Evolutionary conservation across 2,797 vertebrate species (phyloP), one percentile per base, ranked within the genome.

Genomic region (Heliangelus exortis): DNA sequence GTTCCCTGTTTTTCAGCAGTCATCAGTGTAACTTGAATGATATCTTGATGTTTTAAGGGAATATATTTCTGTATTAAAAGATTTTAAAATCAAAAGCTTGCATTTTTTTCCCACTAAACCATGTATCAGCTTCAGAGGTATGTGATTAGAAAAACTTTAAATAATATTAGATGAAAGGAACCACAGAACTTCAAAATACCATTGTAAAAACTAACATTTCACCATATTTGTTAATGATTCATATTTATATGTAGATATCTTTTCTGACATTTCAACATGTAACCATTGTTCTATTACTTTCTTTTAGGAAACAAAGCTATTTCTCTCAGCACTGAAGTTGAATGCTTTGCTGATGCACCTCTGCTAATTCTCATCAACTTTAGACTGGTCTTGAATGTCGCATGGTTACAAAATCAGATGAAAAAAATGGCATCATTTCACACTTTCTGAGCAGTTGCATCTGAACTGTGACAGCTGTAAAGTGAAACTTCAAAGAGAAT

Each of bases 391-490:
- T 82, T 84, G 63, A 45, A 15, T 68, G 55, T 54, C 80, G 58
- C 61, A 7, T 59, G 61, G 71, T 86, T 95, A 95, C 94, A 89
- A 94, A 91, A 84, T 80, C 88, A 94, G 78, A 85, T 87, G 94
- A 50, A 76, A 47, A 74, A 90, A 87, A 74, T 19, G 87, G 84
- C 68, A 92, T 78, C 81, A 68, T 91, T 95, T 94, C 76, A 84
- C 93, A 94, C 91, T 95, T 93, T 91, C 93, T 47, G 45, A 63
- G 90, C 85, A 92, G 86, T 67, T 79, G 88, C 91, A 84, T 87
- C 90, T 95, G 95, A 97, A 92, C 89, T 45, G 16, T 57, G 89
- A 78, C 90, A 95, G 74, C 97, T 96, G 93, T 59, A 45, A 93
- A 62, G 57, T 34, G 81, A 86, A 93, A 93, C 92, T 87, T 93